A percentile compares a stretch with the other conserved stretches of the same genome.
Evolutionary conservation across 2,797 vertebrate genomes (phyloP).

Genomic region (Tapera naevia): DNA sequence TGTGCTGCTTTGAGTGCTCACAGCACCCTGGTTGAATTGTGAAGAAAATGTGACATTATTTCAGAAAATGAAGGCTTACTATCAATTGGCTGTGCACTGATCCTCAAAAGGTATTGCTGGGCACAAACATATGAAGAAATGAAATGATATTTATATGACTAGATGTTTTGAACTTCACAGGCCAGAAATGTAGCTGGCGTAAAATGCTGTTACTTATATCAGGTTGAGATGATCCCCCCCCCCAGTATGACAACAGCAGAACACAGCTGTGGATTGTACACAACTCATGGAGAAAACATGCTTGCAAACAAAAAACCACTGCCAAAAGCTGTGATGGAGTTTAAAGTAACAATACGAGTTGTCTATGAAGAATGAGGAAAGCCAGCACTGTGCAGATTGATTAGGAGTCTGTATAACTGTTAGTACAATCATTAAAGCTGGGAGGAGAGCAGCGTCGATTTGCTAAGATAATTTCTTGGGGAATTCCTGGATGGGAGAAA

Average conservation of each 20-base stretch:
- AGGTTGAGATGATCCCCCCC: not conserved
- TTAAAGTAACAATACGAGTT: not conserved
- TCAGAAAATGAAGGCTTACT: not conserved
- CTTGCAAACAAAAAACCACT: not conserved
- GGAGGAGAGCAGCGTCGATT: not conserved
- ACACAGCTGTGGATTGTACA: not conserved
- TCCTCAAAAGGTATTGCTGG: constrained; percentile 31
- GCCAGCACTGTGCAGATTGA: not conserved
- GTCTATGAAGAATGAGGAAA: not conserved
- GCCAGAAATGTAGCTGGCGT: not conserved
- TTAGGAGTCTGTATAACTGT: not conserved
- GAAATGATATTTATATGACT: not conserved
- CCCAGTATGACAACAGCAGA: not conserved
- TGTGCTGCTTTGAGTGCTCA: not conserved
- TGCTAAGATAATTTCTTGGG: not conserved
- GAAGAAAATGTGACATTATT: not conserved
- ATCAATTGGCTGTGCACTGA: not conserved
- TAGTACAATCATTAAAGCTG: not conserved
- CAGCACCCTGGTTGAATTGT: not conserved
- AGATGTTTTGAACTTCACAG: not conserved
- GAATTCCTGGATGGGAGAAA: constrained; percentile 1
- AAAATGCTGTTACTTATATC: accelerated
- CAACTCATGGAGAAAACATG: not conserved
- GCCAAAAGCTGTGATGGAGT: not conserved
- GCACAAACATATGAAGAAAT: not conserved